Base-by-base conservation (phyloP, 2,113 vertebrate genomes). In the Centropus bengalensis region DNA sequence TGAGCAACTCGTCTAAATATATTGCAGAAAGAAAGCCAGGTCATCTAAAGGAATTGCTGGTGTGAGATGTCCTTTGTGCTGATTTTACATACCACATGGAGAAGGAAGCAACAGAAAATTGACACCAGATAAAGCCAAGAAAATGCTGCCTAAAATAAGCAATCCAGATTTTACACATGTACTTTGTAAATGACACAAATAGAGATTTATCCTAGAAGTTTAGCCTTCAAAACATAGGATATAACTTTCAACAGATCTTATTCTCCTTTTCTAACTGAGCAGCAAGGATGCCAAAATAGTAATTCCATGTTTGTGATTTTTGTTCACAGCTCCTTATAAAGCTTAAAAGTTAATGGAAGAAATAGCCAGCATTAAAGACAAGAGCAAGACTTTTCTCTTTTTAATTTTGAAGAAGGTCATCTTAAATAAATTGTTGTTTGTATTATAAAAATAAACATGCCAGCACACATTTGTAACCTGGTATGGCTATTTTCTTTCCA, bases 391-490 rank as follows among this genome's bases (percentile, higher is more conserved):
- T 91, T 82, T 70, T 49, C 28, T 80, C 42, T 92, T 76, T 59
- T 82, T 83, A 78, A 33, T 80, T 95, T 95, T n/a, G 23, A 60
- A 88, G 74, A 91, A 89, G 75, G 40, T 87, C 91, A 86, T 78
- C 91, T 93, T 88, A 93, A 91, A 94, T 89, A 89, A 56, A 49
- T 80, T 40, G 66, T n/a, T 92, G 79, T 91, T 97, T 96, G 56
- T 93, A 63, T 86, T 77, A 94, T 55, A 94, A 90, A 96, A 88
- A 96, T 87, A 96, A 96, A 92, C 54, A 82, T 93, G 82, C 81
- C 80, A 89, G 79, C 80, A 82, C 75, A 94, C 33, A 88, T 91
- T 73, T 92, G 83, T 93, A 94, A 68, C 30, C 86, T 71, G 76
- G 51, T 85, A 81, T 89, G 89, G 97, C 73, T 88, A 68, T 91